Percentiles rank a stretch among this genome's conserved stretches.
Conservation (phyloP, 2,888 invertebrate species). For the Acronicta aceris region DNA sequence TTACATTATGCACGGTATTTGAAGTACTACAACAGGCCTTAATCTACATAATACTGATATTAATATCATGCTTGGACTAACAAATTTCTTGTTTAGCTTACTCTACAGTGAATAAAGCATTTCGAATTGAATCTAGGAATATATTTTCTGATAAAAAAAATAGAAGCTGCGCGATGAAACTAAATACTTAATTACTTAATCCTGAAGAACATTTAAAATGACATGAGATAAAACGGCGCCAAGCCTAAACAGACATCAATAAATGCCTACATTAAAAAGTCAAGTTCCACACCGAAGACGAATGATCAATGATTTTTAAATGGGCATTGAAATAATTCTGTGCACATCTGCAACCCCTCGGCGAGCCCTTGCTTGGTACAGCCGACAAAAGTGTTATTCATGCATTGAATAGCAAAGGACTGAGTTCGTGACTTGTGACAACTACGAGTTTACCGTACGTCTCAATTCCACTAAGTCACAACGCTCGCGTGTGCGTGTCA, state of each 20-base stretch:
- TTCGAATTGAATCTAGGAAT: constrained; percentile 17
- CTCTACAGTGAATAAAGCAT: constrained; percentile 26
- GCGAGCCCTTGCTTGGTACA: constrained; percentile 36
- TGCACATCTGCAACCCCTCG: constrained; percentile 61
- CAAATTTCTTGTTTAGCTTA: constrained; percentile 31
- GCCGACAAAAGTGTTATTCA: constrained; percentile 59
- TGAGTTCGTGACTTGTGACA: constrained; percentile 65
- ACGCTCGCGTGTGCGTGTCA: constrained; percentile 56
- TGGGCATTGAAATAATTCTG: constrained; percentile 52
- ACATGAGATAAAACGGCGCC: constrained; percentile 43
- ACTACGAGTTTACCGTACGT: constrained; percentile 49
- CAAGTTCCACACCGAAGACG: constrained; percentile 40
- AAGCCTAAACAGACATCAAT: constrained; percentile 33
- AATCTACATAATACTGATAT: constrained; percentile 47
- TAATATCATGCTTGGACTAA: constrained; percentile 44
- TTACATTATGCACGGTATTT: constrained; percentile 46
- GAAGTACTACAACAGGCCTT: constrained; percentile 27
- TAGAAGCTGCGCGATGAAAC: constrained; percentile 25
- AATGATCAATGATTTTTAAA: constrained; percentile 55
- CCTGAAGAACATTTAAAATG: constrained; percentile 39
- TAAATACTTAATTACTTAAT: no score
- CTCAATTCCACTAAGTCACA: constrained; percentile 65
- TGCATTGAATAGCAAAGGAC: constrained; percentile 58
- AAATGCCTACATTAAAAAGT: constrained; percentile 48
- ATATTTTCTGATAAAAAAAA: constrained; percentile 33